phyloP scores from a whole-genome alignment of 2,797 vertebrate genomes.

The Coregonus suidteri region DNA sequence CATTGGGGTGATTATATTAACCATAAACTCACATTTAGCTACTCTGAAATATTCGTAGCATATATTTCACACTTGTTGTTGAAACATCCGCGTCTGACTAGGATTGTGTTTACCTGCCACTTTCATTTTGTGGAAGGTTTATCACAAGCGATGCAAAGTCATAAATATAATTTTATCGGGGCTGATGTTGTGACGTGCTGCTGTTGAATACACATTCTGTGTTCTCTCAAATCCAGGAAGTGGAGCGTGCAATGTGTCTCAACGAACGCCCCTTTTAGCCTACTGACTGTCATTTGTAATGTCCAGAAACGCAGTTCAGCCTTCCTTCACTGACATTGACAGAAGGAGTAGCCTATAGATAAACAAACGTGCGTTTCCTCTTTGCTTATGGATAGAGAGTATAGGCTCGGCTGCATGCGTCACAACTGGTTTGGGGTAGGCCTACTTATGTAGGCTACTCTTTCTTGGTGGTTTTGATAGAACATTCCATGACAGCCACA shows the following conservation, averaged over 20 bases:
- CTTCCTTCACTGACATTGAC: neutral
- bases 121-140: neutral
- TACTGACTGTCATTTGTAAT: conserved; percentile 36
- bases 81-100: neutral
- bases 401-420: conserved; percentile 33
- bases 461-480: neutral
- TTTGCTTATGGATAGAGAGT: conserved; percentile 19
- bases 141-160: neutral
- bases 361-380: conserved; percentile 43
- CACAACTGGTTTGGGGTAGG: conserved; percentile 38
- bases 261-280: conserved; percentile 68
- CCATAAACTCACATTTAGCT: conserved; percentile 3
- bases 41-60: neutral
- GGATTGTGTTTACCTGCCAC: neutral
- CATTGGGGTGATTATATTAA: neutral
- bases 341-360: conserved; percentile 30
- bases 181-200: conserved; percentile 49
- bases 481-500: neutral
- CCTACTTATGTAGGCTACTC: neutral
- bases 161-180: neutral
- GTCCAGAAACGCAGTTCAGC: conserved; percentile 50
- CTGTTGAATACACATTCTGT: neutral
- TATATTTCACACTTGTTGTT: neutral
- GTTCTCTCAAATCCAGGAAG: conserved; percentile 65
- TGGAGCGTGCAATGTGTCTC: conserved; percentile 41